phyloP scores from a whole-genome alignment of 2,888 invertebrate species.

The Dryobota labecula region DNA sequence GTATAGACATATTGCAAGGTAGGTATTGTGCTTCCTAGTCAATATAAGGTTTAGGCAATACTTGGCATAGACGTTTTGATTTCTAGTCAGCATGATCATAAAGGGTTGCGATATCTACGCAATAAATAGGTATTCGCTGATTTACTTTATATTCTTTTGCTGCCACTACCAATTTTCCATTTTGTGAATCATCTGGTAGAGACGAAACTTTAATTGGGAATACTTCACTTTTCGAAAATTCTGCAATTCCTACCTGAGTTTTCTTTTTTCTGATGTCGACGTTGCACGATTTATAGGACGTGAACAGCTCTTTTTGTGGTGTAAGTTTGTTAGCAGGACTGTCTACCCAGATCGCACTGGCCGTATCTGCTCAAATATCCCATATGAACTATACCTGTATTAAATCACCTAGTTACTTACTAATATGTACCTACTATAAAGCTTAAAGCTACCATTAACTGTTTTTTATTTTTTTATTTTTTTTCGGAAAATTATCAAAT shows the following conservation, averaged over 20 bases:
- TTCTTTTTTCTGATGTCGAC: neutral
- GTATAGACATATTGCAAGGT: too few relatives aligned
- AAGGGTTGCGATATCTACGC: too few relatives aligned
- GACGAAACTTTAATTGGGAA: neutral
- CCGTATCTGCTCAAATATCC: neutral
- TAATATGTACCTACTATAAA: too few relatives aligned
- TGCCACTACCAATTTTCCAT: neutral
- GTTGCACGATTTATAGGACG: neutral
- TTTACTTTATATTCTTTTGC: neutral
- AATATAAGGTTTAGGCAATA: too few relatives aligned
- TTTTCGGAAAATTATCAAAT: too few relatives aligned
- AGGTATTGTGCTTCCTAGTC: too few relatives aligned
- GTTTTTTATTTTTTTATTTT: too few relatives aligned
- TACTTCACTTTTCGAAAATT: too few relatives aligned
- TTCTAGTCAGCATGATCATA: too few relatives aligned
- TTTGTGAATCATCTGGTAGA: neutral
- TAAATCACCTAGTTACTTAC: too few relatives aligned
- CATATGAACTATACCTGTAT: neutral
- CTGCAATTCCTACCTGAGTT: neutral
- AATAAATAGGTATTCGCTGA: slow-evolving; percentile 1
- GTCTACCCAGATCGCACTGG: neutral
- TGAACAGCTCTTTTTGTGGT: neutral
- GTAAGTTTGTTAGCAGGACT: neutral
- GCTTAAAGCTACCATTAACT: too few relatives aligned
- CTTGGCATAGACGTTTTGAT: too few relatives aligned